Evolutionary conservation across 2,888 invertebrate genomes (phyloP), one percentile per base, ranked within the genome.

Genomic region (Willowsia nigromaculata): DNA sequence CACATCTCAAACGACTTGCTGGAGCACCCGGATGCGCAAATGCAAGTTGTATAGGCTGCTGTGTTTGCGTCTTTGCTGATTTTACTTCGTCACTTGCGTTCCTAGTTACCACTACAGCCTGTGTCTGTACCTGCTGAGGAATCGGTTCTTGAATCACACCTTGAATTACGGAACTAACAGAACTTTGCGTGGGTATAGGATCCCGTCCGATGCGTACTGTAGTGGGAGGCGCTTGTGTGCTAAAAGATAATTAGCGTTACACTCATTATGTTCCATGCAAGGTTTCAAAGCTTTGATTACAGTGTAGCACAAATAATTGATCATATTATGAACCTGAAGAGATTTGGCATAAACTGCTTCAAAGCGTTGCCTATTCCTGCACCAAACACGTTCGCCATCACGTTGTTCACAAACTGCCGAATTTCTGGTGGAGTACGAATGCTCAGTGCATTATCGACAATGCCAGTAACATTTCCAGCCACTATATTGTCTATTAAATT

Each of bases 351-450:
- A 53, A 83, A 88, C 56, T 88, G 88, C 25, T 65, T 83, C 4
- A 88, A 59, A 7, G 88, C 83, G 3, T 43, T 7, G 0, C 88
- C 83, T 50, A 88, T 62, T 22, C 83, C 83, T 5, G 74, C 37
- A 22, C 83, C 68, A 74, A 90, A 90, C 4, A 90, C 68, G 33
- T 83, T 86, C 15, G 22, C 37, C 90, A 90, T 90, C 11, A 90
- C 83, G 18, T 82, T 56, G 30, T 90, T 90, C 65, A 90, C 90
- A 47, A 90, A 85, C 2, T 59, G 62, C 2, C 90, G 82, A 62
- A 90, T 62, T 50, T 85, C 86, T 6, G 90, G 90, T 25, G 90
- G 90, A 7, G 90, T 83, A 0, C 86, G 59, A 68, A 90, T 86
- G 40, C 76, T 83, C 27, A 90, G 53, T 1, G 86, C 90, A 22